phyloP scores from a whole-genome alignment of 1,140 invertebrate genomes.

The Pectinophora gossypiella region DNA sequence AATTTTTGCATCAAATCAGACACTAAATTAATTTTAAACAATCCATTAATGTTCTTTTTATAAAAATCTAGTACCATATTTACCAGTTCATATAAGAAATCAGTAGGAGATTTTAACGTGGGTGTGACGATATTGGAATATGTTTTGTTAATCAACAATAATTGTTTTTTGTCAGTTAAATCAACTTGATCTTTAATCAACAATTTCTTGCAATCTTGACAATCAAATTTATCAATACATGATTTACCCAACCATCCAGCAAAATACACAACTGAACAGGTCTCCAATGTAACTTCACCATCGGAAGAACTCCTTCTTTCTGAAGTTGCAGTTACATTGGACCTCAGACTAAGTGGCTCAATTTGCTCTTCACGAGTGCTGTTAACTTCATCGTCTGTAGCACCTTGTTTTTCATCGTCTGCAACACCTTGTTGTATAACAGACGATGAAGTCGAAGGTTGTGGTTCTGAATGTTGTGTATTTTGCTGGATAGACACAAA shows the following conservation, averaged over 20 bases:
- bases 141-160: conserved; percentile 8
- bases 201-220: conserved; percentile 3
- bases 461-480: not conserved
- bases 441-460: not conserved
- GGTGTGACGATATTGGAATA: conserved; percentile 8
- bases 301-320: not conserved
- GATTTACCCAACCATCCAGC: conserved; percentile 12
- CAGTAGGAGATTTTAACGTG: conserved; percentile 4
- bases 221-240: conserved; percentile 10
- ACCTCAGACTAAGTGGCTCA: not conserved
- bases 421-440: not conserved
- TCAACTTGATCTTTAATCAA: conserved; percentile 9
- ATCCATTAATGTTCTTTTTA: not conserved
- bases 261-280: conserved; percentile 15
- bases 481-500: conserved; percentile 5
- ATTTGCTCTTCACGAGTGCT: not conserved
- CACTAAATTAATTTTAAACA: not conserved
- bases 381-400: not conserved
- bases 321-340: not conserved
- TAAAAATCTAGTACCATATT: conserved; percentile 5
- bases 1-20: not conserved
- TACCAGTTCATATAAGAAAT: conserved; percentile 1
- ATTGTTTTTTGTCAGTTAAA: conserved; percentile 7
- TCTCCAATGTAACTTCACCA: conserved; percentile 5
- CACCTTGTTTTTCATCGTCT: not conserved